Evolutionary conservation across 1,140 invertebrate genomes (phyloP).

Genomic region (Ooceraea biroi): DNA sequence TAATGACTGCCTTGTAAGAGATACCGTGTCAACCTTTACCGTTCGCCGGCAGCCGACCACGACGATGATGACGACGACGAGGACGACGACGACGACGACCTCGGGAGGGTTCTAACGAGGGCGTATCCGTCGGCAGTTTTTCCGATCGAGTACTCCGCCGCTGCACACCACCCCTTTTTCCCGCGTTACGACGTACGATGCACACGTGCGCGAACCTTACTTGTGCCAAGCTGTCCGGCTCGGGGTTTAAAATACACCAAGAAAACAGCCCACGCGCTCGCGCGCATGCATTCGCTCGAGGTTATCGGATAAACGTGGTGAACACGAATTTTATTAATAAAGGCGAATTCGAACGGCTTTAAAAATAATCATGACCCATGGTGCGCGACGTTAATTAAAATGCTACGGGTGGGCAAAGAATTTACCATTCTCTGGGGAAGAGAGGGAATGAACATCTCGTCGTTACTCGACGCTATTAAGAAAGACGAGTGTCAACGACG

Average conservation of each 20-base stretch:
- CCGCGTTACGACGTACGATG: conserved; percentile 35
- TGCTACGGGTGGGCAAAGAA: not conserved
- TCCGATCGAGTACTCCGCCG: conserved; percentile 46
- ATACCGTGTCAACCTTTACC: conserved; percentile 75
- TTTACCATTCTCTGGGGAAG: not conserved
- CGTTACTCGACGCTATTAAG: conserved; percentile 1
- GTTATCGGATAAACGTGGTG: not conserved
- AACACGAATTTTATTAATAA: not conserved
- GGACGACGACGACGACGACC: conserved; percentile 1
- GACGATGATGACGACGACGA: conserved; percentile 61
- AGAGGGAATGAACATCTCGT: not conserved
- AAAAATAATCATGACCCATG: conserved; percentile 12
- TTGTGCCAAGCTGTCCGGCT: conserved; percentile 27
- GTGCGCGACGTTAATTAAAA: not conserved
- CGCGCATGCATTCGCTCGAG: conserved; percentile 7
- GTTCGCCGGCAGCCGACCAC: conserved; percentile 76
- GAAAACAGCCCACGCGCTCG: conserved; percentile 36
- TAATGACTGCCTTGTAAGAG: conserved; percentile 83
- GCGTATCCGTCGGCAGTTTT: conserved; percentile 40
- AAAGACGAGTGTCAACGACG: conserved; percentile 58
- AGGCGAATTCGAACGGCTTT: not conserved
- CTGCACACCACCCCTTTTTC: conserved; percentile 56
- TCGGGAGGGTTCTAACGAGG: conserved; percentile 37
- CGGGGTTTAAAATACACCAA: conserved; percentile 48
- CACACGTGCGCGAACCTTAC: conserved; percentile 55